Evolutionary conservation across 2,113 vertebrate species (phyloP).

Genomic region (Girardinichthys multiradiatus): DNA sequence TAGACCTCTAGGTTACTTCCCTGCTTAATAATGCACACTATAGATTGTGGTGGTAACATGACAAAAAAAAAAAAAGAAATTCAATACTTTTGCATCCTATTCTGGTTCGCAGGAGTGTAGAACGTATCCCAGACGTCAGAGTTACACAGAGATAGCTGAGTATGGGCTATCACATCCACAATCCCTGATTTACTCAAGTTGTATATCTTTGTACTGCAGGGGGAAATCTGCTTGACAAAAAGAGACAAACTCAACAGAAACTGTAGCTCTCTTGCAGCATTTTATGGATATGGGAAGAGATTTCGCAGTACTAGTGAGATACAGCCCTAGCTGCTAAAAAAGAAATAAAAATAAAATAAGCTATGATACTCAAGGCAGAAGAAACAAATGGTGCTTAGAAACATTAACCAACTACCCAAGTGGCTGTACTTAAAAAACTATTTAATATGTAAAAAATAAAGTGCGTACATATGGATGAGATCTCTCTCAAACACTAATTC

Average conservation of each 20-base stretch:
- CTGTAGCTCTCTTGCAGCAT: background rate
- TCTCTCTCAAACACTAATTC: constrained; percentile 6
- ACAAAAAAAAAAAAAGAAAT: background rate
- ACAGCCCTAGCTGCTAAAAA: background rate
- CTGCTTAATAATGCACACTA: too few species aligned
- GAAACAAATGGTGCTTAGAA: constrained; percentile 5
- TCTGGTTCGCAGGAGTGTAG: background rate
- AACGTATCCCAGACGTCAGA: background rate
- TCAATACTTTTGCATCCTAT: background rate
- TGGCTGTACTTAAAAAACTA: background rate
- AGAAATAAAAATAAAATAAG: background rate
- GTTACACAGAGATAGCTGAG: background rate
- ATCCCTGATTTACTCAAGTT: background rate
- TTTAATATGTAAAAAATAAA: background rate
- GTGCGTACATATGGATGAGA: constrained; percentile 13
- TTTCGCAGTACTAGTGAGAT: background rate
- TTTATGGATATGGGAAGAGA: background rate
- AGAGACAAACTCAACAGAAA: background rate
- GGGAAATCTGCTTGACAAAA: background rate
- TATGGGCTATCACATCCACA: background rate
- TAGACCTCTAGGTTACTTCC: too few species aligned
- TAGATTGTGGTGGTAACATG: background rate
- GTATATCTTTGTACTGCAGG: background rate
- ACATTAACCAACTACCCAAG: background rate
- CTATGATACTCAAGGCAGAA: background rate